Base-by-base conservation (phyloP, 2,113 vertebrate genomes). In the Malurus cyaneus region DNA sequence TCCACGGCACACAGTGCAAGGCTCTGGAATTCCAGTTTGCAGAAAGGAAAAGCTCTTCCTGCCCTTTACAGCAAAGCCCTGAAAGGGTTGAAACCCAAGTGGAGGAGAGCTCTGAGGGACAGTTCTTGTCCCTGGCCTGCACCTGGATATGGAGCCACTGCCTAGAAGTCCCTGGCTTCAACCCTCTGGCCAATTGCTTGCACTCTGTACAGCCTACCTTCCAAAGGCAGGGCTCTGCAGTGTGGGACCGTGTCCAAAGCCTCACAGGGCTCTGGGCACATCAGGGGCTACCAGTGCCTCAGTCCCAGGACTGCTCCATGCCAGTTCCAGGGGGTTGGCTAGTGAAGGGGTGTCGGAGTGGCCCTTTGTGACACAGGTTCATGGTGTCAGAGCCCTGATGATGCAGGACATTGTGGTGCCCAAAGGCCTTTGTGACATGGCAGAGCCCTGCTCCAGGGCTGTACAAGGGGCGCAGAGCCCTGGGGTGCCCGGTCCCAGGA, bases 161-260 rank as follows among this genome's bases (percentile, higher is more conserved):
- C 20, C 31, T 36, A 50, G 13, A 11, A 25, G 3, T 19, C 25
- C 16, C 52, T 42, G 61, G 29, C 52, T 34, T 34, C 0, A 4
- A 49, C 19, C 34, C 8, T 19, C 24, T 34, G 42, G 10, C 31
- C 52, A 16, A 0, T 50, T 25, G 11, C 2, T 66, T 14, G 4
- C 59, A 52, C 31, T 31, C 25, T 2, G 2, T 0, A 2, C 1
- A 34, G 25, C 71, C 24, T 20, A 14, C 10, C 10, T 24, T 65
- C 59, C 19, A 50, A 42, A 76, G 31, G 25, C 61, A 59, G 14
- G 13, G 44, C 20, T 76, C 36, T 59, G 61, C 53, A 59, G 7
- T 11, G 16, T 34, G 44, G 31, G 6, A 26, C 26, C 1, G 0
- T 50, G 42, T 50, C 71, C 31, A 52, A 44, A 32, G 44, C 25